Conservation (phyloP, 2,888 invertebrate genomes). For the Deroplatys truncata region DNA sequence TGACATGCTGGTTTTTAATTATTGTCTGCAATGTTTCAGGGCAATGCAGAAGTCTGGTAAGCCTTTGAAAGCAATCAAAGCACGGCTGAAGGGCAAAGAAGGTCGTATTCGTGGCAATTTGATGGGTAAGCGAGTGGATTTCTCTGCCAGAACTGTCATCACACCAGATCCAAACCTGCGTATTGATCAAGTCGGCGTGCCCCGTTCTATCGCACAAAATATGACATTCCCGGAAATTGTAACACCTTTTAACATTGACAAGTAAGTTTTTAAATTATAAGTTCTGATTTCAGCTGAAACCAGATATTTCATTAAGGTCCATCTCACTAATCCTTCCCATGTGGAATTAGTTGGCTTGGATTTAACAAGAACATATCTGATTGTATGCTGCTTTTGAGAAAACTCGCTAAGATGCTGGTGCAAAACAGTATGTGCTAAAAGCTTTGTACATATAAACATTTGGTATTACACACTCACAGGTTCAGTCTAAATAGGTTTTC, state of each 20-base stretch:
- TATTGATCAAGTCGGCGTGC: slow-evolving; percentile 97
- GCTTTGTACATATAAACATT: too few species aligned
- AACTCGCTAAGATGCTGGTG: too few species aligned
- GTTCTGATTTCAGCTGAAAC: too few species aligned
- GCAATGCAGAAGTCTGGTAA: slow-evolving; percentile 99
- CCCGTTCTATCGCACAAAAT: slow-evolving; percentile 96
- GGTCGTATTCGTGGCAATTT: slow-evolving; percentile 98
- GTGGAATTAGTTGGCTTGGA: background rate
- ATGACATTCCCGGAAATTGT: slow-evolving; percentile 99
- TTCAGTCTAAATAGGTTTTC: too few species aligned
- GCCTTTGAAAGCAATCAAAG: slow-evolving; percentile 95
- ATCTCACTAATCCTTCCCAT: background rate
- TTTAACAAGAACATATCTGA: too few species aligned
- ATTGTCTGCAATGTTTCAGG: slow-evolving; percentile 45
- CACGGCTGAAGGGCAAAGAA: slow-evolving; percentile 96
- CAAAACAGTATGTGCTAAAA: too few species aligned
- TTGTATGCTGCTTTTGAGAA: too few species aligned
- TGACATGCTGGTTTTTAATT: background rate
- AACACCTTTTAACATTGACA: slow-evolving; percentile 98
- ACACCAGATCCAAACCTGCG: slow-evolving; percentile 93
- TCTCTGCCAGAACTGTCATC: slow-evolving; percentile 97
- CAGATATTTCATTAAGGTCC: too few species aligned
- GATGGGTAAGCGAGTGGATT: slow-evolving; percentile 99
- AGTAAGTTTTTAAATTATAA: slow-evolving; percentile 48
- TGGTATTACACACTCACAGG: too few species aligned